phyloP scores from a whole-genome alignment of 2,113 vertebrate genomes.

The Tor tambroides region DNA sequence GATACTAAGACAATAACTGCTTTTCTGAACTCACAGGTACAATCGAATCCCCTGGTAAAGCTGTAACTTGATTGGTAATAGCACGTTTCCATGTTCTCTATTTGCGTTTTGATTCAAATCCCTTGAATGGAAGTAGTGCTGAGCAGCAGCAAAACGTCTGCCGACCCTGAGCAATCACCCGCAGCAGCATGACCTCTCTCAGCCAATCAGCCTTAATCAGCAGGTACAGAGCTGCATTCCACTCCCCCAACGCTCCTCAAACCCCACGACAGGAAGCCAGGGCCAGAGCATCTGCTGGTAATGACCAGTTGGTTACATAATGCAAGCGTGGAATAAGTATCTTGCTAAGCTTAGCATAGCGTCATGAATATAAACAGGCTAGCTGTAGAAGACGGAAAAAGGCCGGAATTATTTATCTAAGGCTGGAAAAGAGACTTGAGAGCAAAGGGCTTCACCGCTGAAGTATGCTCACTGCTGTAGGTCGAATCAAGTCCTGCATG shows the following conservation, averaged over 20 bases:
- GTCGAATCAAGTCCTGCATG: slow-evolving; percentile 1
- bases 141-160: slow-evolving; percentile 36
- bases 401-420: slow-evolving; percentile 33
- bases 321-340: slow-evolving; percentile 34
- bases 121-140: slow-evolving; percentile 35
- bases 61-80: slow-evolving; percentile 41
- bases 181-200: slow-evolving; percentile 57
- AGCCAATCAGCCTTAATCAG: slow-evolving; percentile 60
- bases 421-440: slow-evolving; percentile 19
- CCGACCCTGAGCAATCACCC: slow-evolving; percentile 53
- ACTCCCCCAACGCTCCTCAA: slow-evolving; percentile 35
- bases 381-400: background rate
- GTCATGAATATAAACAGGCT: slow-evolving; percentile 44
- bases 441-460: slow-evolving; percentile 26
- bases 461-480: slow-evolving; percentile 30
- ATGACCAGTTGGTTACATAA: slow-evolving; percentile 57
- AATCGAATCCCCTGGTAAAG: slow-evolving; percentile 22
- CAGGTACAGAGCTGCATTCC: slow-evolving; percentile 47
- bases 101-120: slow-evolving; percentile 46
- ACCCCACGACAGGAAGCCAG: slow-evolving; percentile 34
- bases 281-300: slow-evolving; percentile 42
- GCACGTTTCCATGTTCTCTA: slow-evolving; percentile 35
- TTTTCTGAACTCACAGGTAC: slow-evolving; percentile 5
- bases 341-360: slow-evolving; percentile 40
- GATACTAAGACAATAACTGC: background rate